Percentiles rank a stretch among this genome's conserved stretches.
phyloP scores from a whole-genome alignment of 2,113 vertebrate genomes.

The Pangasianodon hypophthalmus region DNA sequence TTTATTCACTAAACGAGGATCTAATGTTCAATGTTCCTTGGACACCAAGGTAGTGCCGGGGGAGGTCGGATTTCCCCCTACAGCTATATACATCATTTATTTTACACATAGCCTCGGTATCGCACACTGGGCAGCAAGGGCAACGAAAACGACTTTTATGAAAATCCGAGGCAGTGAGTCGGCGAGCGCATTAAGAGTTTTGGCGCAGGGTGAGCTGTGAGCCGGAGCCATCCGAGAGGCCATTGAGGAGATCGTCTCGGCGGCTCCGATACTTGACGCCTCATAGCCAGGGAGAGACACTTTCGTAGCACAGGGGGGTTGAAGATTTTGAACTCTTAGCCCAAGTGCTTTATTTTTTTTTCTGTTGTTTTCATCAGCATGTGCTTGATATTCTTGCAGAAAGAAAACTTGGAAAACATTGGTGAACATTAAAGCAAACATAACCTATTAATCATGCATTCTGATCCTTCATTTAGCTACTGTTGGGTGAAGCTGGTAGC shows the following conservation, averaged over 20 bases:
- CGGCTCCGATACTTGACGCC: constrained; percentile 38
- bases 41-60: constrained; percentile 93
- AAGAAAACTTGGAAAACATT: constrained; percentile 44
- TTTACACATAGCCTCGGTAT: constrained; percentile 97
- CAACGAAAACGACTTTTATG: constrained; percentile 80
- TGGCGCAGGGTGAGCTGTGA: constrained; percentile 62
- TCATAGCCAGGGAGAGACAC: constrained; percentile 38
- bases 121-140: constrained; percentile 89
- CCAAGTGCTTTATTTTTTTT: constrained; percentile 3
- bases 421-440: constrained; percentile 13
- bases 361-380: constrained; percentile 40
- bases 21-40: constrained; percentile 99
- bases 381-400: constrained; percentile 27
- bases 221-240: constrained; percentile 39
- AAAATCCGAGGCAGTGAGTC: constrained; percentile 60
- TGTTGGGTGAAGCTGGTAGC: constrained; percentile 22
- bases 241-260: constrained; percentile 36
- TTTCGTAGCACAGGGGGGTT: constrained; percentile 34
- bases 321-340: constrained; percentile 45
- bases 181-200: constrained; percentile 70
- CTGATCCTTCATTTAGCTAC: constrained; percentile 20
- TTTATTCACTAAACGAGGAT: constrained; percentile 99
- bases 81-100: constrained; percentile 99
- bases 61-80: constrained; percentile 90
- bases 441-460: constrained; percentile 26